Percentiles rank a stretch among this genome's conserved stretches.
These are phyloP conservation scores for Lutjanus erythropterus DNA, from an alignment of 2,113 vertebrate species.

Conservation along the genomic window DNA sequence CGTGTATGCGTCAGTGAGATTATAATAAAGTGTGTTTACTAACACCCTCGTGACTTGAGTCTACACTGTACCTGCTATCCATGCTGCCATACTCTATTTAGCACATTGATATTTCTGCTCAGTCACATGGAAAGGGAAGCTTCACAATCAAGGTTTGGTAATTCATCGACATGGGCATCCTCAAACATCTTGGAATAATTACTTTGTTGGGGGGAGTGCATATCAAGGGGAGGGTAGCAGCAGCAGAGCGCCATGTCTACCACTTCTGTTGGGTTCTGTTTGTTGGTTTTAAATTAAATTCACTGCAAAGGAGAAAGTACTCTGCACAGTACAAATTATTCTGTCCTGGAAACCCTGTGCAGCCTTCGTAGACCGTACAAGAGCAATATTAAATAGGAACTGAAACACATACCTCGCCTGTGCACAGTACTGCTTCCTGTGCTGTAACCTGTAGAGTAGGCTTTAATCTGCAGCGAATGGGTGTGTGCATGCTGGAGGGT, in stretches of 20 bases:
- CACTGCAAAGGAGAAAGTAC: constrained; percentile 26
- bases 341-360: neutral
- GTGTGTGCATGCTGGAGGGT: neutral
- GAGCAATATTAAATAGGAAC: constrained; percentile 54
- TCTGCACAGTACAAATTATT: constrained; percentile 25
- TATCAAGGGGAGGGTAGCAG: constrained; percentile 16
- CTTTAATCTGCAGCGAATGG: constrained; percentile 16
- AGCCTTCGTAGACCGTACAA: neutral
- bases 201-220: neutral
- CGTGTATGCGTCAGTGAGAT: neutral
- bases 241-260: constrained; percentile 10
- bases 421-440: constrained; percentile 25
- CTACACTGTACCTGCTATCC: neutral
- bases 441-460: constrained; percentile 34
- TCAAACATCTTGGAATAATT: constrained; percentile 62
- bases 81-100: constrained; percentile 20
- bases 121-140: constrained; percentile 13
- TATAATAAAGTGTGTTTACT: constrained; percentile 12
- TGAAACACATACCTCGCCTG: constrained; percentile 40
- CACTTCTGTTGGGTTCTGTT: constrained; percentile 21
- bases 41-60: neutral
- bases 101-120: constrained; percentile 33
- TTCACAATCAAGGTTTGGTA: constrained; percentile 40
- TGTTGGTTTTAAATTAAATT: constrained; percentile 57
- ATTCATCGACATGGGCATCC: constrained; percentile 43